phyloP scores from a whole-genome alignment of 2,888 invertebrate species.

The Chironomus riparius region DNA sequence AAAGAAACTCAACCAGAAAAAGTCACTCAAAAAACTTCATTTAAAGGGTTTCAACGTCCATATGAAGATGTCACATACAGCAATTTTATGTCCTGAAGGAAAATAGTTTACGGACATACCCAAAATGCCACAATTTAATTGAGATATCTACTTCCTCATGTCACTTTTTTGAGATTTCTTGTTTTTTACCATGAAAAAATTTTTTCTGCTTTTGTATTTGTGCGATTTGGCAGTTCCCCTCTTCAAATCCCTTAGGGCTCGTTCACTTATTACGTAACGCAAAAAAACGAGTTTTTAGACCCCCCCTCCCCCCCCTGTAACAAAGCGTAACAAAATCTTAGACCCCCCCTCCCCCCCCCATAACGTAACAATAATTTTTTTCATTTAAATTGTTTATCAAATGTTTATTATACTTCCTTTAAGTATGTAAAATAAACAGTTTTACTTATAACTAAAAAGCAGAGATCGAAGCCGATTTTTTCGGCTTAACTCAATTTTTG shows the following conservation, averaged over 20 bases:
- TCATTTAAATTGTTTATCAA: too few species aligned
- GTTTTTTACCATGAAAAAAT: neutral
- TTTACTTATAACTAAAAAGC: too few species aligned
- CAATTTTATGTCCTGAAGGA: neutral
- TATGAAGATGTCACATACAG: neutral
- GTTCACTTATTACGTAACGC: too few species aligned
- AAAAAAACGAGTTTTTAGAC: too few species aligned
- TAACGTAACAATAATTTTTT: too few species aligned
- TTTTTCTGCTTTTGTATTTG: neutral
- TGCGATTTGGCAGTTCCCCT: neutral
- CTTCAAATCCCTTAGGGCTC: neutral
- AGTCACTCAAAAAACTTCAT: neutral
- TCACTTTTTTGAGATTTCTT: neutral
- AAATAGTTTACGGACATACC: neutral
- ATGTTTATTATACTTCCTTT: too few species aligned
- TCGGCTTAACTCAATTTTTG: too few species aligned
- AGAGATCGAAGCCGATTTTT: too few species aligned
- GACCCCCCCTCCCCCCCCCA: too few species aligned
- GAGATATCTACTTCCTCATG: neutral
- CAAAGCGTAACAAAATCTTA: too few species aligned
- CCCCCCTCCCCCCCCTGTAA: too few species aligned
- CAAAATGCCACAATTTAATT: neutral
- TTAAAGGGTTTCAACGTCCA: neutral
- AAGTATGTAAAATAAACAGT: too few species aligned
- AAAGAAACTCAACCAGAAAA: neutral